A percentile compares a stretch with the other conserved stretches of the same genome.
These are phyloP conservation scores for Apodemia zela DNA, from an alignment of 2,888 invertebrate species.

Conservation along the genomic window DNA sequence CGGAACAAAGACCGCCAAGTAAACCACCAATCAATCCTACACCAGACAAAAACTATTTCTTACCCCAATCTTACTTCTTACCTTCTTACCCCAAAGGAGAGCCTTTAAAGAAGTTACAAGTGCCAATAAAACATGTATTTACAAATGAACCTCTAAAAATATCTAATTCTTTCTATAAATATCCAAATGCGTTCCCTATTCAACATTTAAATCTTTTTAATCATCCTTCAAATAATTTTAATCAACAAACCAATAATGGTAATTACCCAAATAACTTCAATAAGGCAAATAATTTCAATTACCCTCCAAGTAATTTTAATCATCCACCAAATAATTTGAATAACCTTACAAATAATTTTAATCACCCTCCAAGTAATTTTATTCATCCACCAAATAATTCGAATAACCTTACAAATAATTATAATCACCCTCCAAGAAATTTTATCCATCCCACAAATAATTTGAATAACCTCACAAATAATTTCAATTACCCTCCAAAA, in stretches of 20 bases:
- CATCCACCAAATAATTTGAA: constrained; percentile 10
- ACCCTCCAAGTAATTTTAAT: constrained; percentile 21
- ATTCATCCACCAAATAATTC: no score
- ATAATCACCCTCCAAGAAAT: no score
- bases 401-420: no score
- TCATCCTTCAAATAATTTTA: constrained; percentile 22
- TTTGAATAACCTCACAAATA: constrained; percentile 15
- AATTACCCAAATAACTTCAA: background rate
- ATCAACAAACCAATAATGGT: constrained; percentile 11
- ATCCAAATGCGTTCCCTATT: constrained; percentile 56
- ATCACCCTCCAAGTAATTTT: no score
- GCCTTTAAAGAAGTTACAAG: constrained; percentile 41
- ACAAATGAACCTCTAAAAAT: constrained; percentile 46
- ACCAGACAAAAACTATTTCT: constrained; percentile 47
- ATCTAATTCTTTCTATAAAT: constrained; percentile 57
- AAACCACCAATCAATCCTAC: constrained; percentile 54
- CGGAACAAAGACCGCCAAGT: constrained; percentile 50
- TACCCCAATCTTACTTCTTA: constrained; percentile 44
- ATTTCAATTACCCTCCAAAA: constrained; percentile 21
- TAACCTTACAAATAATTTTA: background rate
- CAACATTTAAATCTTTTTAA: constrained; percentile 33
- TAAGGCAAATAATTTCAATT: constrained; percentile 16
- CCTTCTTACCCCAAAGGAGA: no score
- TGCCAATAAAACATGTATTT: constrained; percentile 46
- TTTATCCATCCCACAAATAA: no score